Evolutionary conservation across 2,888 invertebrate genomes (phyloP), one percentile per base, ranked within the genome.

Genomic region (Keiferia lycopersicella): DNA sequence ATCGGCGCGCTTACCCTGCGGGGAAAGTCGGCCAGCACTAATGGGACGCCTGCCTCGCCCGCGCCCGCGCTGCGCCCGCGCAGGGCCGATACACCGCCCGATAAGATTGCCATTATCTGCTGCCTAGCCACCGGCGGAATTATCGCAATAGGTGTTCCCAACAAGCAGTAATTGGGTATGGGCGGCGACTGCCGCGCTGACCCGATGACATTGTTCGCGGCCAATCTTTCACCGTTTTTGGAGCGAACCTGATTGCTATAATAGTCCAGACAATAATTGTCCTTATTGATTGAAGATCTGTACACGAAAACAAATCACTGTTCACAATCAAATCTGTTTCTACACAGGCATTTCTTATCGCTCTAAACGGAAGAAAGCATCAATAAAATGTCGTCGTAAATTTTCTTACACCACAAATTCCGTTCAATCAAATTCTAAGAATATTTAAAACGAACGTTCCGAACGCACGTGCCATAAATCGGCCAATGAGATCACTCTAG

Each of bases 11-110:
- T 70, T 75, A 72, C 77, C 80, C 80, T 71, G 70, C 69, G 77
- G 89, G 85, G 89, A 90, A 90, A 90, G 90, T 90, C 82, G 87
- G 88, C 78, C 86, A 83, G 72, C 51, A 73, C 80, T 87, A 88
- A 88, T 86, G 80, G 87, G 79, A 76, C 76, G 75, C 73, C 65
- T 65, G 71, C 76, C 61, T 30, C 56, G 56, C 56, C 56, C n/a
- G 56, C 56, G 56, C 56, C 30, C 22, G 51, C 51, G 26, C 12
- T 39, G 39, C 39, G 41, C 41, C 41, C 30, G 63, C 76, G 73
- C 73, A 71, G 77, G 73, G 73, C 75, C 73, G 84, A 84, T 86
- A 84, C 82, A 75, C 72, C 67, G 70, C 69, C 67, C 71, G 87
- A 86, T 88, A 87, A 86, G 82, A 82, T 83, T 71, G 71, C 73